phyloP scores from a whole-genome alignment of 2,113 vertebrate genomes.

The Murina feae region DNA sequence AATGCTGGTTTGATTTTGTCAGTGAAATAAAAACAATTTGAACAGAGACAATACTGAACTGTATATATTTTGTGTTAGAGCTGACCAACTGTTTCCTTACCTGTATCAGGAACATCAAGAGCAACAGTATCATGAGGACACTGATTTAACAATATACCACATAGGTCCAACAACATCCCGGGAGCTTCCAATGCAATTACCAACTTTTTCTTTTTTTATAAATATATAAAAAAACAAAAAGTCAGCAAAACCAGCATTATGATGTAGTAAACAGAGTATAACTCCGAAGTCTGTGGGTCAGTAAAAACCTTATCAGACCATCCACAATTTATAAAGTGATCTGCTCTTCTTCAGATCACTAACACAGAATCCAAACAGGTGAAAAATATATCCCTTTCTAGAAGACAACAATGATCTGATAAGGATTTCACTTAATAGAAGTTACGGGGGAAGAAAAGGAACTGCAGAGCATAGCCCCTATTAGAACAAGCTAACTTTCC shows the following conservation, averaged over 20 bases:
- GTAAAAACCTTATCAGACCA: constrained; percentile 86
- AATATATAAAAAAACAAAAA: constrained; percentile 77
- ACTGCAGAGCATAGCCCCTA: constrained; percentile 89
- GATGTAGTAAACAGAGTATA: constrained; percentile 78
- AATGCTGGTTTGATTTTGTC: constrained; percentile 84
- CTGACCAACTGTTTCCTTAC: constrained; percentile 85
- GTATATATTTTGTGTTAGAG: constrained; percentile 72
- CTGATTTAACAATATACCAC: constrained; percentile 82
- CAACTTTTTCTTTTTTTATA: constrained; percentile 78
- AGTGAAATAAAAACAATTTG: constrained; percentile 84
- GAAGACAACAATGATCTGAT: constrained; percentile 81
- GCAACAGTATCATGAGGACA: constrained; percentile 82
- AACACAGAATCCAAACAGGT: constrained; percentile 69
- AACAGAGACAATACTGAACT: constrained; percentile 85
- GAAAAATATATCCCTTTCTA: constrained; percentile 73
- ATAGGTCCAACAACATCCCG: constrained; percentile 81
- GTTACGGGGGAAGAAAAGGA: constrained; percentile 62
- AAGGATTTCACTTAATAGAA: constrained; percentile 81
- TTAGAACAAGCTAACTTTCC: constrained; percentile 87
- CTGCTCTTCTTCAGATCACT: constrained; percentile 76
- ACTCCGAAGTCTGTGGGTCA: constrained; percentile 77
- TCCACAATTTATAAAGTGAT: constrained; percentile 66
- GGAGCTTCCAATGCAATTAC: constrained; percentile 78
- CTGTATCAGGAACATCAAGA: constrained; percentile 87
- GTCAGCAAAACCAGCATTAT: constrained; percentile 83